Evolutionary conservation across 2,113 vertebrate species (phyloP), one percentile per base, ranked within the genome.

Genomic region (Siniperca chuatsi): DNA sequence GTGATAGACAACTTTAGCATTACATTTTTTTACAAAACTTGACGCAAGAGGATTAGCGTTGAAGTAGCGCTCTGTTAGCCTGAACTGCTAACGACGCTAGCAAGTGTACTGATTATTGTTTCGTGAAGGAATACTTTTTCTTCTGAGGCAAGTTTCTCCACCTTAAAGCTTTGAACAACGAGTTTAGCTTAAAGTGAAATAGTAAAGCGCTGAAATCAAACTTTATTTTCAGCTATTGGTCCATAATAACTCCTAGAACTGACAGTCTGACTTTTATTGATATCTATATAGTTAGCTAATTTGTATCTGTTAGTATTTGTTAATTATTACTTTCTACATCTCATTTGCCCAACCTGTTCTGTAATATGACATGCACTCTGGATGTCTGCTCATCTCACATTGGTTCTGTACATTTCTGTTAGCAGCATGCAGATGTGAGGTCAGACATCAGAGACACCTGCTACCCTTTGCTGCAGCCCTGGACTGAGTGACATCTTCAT

Each of bases 401-500:
- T 37, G 20, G 11, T 58, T 33, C 72, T 60, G n/a, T 75, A 1
- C 23, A 23, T 87, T 72, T 77, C 10, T 79, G 29, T 75, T 60
- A 82, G 78, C 60, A 84, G 60, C 66, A 92, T 86, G 88, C 89
- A 87, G 77, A 89, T 83, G 88, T 95, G 88, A 94, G 62, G 60
- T 72, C 67, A 78, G 74, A 86, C 57, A 65, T 71, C 73, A 37
- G 75, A 83, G 44, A 75, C 44, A 29, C 25, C 16, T 21, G 40
- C 67, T 46, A 62, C 55, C 78, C 76, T 67, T 21, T 25, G 40
- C 83, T 66, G 80, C 72, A 33, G 40, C 64, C 54, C 84, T 79
- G 84, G 86, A 81, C 78, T 88, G 91, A 82, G 89, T 87, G 83
- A 91, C 85, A 35, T 40, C 94, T 66, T 96, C 90, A 93, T 90